A percentile compares a stretch with the other conserved stretches of the same genome.
phyloP scores from a whole-genome alignment of 92 coral and sea anemone species.

The Desmophyllum pertusum region DNA sequence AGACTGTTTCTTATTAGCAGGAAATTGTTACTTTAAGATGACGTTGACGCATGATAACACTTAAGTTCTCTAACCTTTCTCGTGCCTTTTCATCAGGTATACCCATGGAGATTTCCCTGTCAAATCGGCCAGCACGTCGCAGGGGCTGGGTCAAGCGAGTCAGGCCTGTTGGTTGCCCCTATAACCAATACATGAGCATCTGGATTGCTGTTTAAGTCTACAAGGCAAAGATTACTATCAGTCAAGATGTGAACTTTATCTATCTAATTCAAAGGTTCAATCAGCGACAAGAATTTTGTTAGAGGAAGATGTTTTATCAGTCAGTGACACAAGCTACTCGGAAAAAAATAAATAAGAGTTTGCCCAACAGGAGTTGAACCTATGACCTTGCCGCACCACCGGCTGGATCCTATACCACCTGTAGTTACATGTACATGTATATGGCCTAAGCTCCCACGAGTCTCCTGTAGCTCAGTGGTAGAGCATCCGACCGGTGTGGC shows the following conservation, averaged over 20 bases:
- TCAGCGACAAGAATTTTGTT: no score
- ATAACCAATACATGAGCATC: constrained; percentile 85
- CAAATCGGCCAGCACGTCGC: constrained; percentile 98
- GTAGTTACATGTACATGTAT: no score
- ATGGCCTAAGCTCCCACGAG: no score
- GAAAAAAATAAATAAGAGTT: no score
- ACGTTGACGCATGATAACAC: neutral
- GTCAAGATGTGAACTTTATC: neutral
- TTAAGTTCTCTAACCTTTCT: constrained; percentile 63
- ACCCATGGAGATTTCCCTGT: constrained; percentile 97
- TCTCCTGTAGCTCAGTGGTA: no score
- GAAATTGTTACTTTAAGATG: neutral
- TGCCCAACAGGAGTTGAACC: no score
- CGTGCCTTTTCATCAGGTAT: constrained; percentile 94
- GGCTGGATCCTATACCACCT: no score
- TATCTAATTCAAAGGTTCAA: neutral
- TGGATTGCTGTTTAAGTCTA: constrained; percentile 81
- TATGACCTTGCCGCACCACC: no score
- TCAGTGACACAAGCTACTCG: no score
- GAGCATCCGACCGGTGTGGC: no score
- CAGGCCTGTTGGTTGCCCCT: constrained; percentile 98
- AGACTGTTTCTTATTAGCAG: neutral
- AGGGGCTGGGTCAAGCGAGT: constrained; percentile 98
- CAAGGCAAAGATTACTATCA: neutral
- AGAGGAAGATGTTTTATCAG: no score